These are phyloP conservation scores for Serinus canaria DNA, from an alignment of 2,113 vertebrate species.

Conservation along the genomic window DNA sequence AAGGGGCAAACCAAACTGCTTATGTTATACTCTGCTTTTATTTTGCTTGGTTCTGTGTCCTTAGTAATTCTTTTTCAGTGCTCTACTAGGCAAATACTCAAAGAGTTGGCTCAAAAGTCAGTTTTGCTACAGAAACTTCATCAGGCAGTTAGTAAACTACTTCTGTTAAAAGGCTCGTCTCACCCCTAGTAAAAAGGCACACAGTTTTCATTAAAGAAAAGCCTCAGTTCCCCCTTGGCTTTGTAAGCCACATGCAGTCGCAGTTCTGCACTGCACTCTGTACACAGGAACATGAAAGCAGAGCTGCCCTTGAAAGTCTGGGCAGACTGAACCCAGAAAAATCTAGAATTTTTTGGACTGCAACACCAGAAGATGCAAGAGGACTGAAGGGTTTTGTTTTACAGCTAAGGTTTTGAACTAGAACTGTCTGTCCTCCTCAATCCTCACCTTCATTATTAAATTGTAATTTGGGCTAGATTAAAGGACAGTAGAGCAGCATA, in stretches of 20 bases:
- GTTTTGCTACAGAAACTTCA: background rate
- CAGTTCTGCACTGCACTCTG: background rate
- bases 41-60: background rate
- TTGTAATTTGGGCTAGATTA: slow-evolving; percentile 30
- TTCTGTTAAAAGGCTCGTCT: background rate
- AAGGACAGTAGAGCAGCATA: slow-evolving; percentile 18
- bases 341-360: background rate
- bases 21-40: background rate
- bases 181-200: background rate
- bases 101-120: background rate
- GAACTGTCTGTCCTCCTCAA: background rate
- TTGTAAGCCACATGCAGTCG: background rate
- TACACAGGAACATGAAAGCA: background rate
- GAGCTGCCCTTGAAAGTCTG: background rate
- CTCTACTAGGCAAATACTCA: background rate
- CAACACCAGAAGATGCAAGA: background rate
- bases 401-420: slow-evolving; percentile 2
- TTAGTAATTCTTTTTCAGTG: background rate
- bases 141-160: background rate
- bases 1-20: background rate
- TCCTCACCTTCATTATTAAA: slow-evolving; percentile 22
- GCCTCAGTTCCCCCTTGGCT: background rate
- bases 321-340: background rate
- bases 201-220: background rate
- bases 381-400: background rate